These are phyloP conservation scores for Madoqua kirkii DNA, from an alignment of 2,113 vertebrate genomes.

Conservation along the genomic window DNA sequence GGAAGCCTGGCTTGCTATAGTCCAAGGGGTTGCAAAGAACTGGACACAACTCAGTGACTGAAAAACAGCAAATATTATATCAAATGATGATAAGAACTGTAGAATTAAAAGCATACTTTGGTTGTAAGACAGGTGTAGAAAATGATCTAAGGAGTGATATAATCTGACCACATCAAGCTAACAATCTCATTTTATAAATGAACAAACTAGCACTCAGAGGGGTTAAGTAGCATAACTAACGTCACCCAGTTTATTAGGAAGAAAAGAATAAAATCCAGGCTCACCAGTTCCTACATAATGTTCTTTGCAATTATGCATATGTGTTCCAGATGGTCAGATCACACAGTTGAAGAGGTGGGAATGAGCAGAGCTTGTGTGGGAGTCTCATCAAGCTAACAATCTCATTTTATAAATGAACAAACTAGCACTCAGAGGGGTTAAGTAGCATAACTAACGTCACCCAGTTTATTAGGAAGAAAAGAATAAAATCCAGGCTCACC, in stretches of 20 bases:
- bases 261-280: neutral
- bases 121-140: neutral
- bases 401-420: constrained; percentile 3
- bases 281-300: neutral
- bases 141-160: neutral
- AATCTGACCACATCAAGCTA: neutral
- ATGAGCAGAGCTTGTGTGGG: neutral
- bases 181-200: neutral
- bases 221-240: neutral
- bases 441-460: neutral
- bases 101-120: neutral
- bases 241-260: neutral
- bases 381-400: neutral
- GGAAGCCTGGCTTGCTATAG: neutral
- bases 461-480: neutral
- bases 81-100: neutral
- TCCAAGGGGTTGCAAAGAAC: neutral
- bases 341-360: neutral
- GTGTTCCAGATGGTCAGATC: neutral
- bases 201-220: neutral
- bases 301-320: neutral
- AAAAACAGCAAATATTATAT: neutral
- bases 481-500: neutral
- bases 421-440: neutral
- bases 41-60: neutral